Percentiles rank a stretch among this genome's conserved stretches.
These are phyloP conservation scores for Leptodirus hochenwartii DNA, from an alignment of 2,888 invertebrate genomes.

Conservation along the genomic window DNA sequence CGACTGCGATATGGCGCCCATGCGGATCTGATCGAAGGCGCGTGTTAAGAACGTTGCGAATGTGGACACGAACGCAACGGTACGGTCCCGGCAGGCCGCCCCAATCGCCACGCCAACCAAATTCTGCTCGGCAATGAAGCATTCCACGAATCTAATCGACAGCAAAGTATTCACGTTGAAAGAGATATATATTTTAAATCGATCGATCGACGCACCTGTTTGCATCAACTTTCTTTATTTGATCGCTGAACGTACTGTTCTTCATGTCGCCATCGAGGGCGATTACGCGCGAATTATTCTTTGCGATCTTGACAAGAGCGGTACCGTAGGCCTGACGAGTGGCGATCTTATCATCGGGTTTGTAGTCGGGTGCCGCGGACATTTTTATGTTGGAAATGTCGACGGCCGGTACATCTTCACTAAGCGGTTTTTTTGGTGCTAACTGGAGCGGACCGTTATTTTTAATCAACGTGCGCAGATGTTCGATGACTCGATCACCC, in stretches of 20 bases:
- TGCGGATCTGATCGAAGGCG: conserved; percentile 95
- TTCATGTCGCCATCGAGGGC: conserved; percentile 97
- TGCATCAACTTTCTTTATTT: conserved; percentile 56
- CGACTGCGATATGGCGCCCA: conserved; percentile 98
- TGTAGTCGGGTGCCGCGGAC: conserved; percentile 68
- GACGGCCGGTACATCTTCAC: conserved; percentile 51
- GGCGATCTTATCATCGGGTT: conserved; percentile 58
- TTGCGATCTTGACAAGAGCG: conserved; percentile 74
- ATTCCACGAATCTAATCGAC: conserved; percentile 83
- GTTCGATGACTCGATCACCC: conserved; percentile 48
- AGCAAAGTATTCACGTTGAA: too few relatives aligned
- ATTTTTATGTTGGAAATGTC: conserved; percentile 55
- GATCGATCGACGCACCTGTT: too few relatives aligned
- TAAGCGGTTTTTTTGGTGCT: conserved; percentile 41
- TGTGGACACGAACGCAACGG: conserved; percentile 88
- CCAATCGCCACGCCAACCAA: conserved; percentile 92
- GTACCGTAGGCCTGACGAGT: conserved; percentile 90
- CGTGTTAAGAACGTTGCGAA: conserved; percentile 97
- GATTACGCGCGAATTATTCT: conserved; percentile 61
- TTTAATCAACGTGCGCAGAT: conserved; percentile 45
- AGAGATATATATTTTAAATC: too few relatives aligned
- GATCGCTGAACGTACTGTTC: conserved; percentile 95
- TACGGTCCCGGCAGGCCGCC: conserved; percentile 78
- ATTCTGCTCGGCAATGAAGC: conserved; percentile 99
- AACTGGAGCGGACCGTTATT: conserved; percentile 44